phyloP scores from a whole-genome alignment of 2,113 vertebrate genomes.

The Eptatretus burgeri region DNA sequence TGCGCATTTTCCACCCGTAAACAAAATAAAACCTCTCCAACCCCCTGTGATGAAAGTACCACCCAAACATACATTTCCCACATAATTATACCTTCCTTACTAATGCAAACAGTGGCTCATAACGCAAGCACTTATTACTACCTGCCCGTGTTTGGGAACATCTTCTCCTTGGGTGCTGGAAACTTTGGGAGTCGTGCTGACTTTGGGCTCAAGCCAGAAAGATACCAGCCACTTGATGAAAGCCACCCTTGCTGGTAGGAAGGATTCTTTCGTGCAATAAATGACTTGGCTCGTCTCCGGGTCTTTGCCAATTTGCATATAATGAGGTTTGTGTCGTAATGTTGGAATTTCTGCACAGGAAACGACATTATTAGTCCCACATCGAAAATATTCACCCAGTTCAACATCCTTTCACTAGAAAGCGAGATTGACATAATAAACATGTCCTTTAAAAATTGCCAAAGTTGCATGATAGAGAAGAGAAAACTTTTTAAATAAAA shows the following conservation, averaged over 20 bases:
- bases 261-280: slow-evolving; percentile 72
- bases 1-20: too few relatives aligned
- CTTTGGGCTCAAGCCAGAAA: slow-evolving; percentile 66
- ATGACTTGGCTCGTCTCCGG: slow-evolving; percentile 49
- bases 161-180: slow-evolving; percentile 1
- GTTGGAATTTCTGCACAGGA: slow-evolving; percentile 41
- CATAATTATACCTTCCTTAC: background rate
- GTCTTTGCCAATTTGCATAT: slow-evolving; percentile 23
- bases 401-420: too few relatives aligned
- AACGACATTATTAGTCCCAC: too few relatives aligned
- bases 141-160: background rate
- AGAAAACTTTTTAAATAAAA: too few relatives aligned
- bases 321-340: slow-evolving; percentile 54
- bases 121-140: background rate
- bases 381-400: too few relatives aligned
- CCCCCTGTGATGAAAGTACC: too few relatives aligned
- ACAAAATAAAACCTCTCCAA: too few relatives aligned
- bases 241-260: slow-evolving; percentile 64
- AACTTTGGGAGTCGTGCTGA: background rate
- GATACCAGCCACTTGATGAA: slow-evolving; percentile 96
- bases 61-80: too few relatives aligned
- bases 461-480: too few relatives aligned
- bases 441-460: too few relatives aligned
- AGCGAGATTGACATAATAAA: too few relatives aligned
- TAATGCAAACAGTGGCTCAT: background rate